These are phyloP conservation scores for Dexiosoma caninum DNA, from an alignment of 2,888 invertebrate species.

Conservation along the genomic window DNA sequence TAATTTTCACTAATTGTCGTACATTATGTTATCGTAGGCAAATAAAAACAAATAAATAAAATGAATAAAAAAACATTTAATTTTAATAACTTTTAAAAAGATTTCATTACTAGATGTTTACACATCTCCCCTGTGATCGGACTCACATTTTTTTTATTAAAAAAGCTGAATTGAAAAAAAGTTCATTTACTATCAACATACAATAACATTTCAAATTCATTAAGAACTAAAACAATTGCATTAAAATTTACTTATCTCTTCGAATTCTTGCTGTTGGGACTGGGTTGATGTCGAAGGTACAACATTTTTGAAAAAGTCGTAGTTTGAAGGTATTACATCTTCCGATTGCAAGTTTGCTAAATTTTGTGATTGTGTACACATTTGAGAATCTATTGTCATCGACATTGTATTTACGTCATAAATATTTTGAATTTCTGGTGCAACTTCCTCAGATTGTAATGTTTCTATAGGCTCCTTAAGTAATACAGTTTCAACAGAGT, in stretches of 20 bases:
- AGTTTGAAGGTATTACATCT: constrained; percentile 23
- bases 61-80: no score
- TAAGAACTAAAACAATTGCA: neutral
- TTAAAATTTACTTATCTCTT: neutral
- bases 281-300: constrained; percentile 42
- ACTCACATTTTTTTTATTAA: no score
- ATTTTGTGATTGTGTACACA: constrained; percentile 2
- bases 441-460: constrained; percentile 34
- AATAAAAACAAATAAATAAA: no score
- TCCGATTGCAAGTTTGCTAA: neutral
- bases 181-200: neutral
- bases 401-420: constrained; percentile 29
- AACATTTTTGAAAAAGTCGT: constrained; percentile 29
- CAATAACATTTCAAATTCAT: neutral
- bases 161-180: neutral
- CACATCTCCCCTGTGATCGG: no score
- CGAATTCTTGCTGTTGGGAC: neutral
- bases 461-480: neutral
- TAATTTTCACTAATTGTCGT: no score
- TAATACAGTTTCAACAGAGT: constrained; percentile 12
- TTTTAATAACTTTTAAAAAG: no score
- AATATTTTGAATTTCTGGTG: constrained; percentile 13
- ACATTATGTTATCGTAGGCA: no score
- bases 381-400: constrained; percentile 25
- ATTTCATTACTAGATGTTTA: no score